Percentiles rank a stretch among this genome's conserved stretches.
phyloP scores from a whole-genome alignment of 1,140 invertebrate species.

The Leptestheria dahalacensis region DNA sequence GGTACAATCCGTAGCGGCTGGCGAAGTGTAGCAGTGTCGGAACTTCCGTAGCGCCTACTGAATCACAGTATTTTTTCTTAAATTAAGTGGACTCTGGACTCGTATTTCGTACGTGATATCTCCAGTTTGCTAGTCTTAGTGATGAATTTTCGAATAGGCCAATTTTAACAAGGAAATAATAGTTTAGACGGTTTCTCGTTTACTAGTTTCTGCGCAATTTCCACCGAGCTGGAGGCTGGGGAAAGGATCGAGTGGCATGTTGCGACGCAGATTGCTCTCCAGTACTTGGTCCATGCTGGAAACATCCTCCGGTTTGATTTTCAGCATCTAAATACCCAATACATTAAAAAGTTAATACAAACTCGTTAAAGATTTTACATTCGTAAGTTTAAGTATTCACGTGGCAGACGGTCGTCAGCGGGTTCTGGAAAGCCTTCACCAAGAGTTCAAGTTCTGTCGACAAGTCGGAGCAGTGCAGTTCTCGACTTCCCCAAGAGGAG shows the following conservation, averaged over 20 bases:
- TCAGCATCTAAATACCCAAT: not conserved
- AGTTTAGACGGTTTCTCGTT: no score
- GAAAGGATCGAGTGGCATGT: not conserved
- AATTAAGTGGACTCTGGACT: no score
- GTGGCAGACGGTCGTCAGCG: not conserved
- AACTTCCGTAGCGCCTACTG: conserved; percentile 55
- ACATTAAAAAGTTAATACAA: not conserved
- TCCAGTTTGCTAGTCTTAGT: no score
- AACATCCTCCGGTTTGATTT: not conserved
- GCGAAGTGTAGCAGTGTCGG: conserved; percentile 78
- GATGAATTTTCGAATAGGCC: no score
- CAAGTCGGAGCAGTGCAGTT: conserved; percentile 70
- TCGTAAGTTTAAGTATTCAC: no score
- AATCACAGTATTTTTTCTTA: no score
- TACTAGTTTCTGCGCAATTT: no score
- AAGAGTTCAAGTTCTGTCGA: conserved; percentile 24
- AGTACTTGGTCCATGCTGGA: not conserved
- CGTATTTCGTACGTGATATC: no score
- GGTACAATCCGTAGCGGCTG: conserved; percentile 65
- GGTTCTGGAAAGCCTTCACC: not conserved
- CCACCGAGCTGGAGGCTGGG: not conserved
- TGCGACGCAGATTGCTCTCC: not conserved
- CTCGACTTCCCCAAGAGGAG: conserved; percentile 51
- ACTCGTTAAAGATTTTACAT: no score
- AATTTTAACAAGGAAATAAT: not conserved